Base-by-base conservation (phyloP, 1,140 invertebrate genomes). In the Drosophila miranda region DNA sequence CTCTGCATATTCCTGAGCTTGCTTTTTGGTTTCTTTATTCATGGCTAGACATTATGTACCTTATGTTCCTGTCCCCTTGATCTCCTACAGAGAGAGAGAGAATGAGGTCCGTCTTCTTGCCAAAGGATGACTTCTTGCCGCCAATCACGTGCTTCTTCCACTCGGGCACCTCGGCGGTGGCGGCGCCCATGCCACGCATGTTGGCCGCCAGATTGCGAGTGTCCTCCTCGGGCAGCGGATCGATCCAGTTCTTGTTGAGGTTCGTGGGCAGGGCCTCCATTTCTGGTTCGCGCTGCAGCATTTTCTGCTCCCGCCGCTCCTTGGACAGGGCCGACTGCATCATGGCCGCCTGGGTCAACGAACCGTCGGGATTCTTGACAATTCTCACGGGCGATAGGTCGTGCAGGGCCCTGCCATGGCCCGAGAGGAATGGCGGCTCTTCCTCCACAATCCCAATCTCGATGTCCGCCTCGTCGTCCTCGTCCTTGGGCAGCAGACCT, bases 361-460 rank as follows among this genome's bases (percentile, higher is more conserved):
- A 86, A 0, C 99, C 99, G 92, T 99, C 98, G 8, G 99, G 99
- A 93, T 99, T 99, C 92, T 99, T 99, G 0, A 99, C 98, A 77
- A 99, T 99, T 83, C 99, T 94, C 4, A 96, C 95, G 2, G 99
- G 99, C 80, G 97, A 98, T 0, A 99, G 92, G 89, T 99, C 98
- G 64, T 98, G 95, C 1, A 98, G 89, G 0, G 97, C 95, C 76
- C 97, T 91, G 0, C 97, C 97, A 90, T 98, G 97, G 0, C 97
- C 97, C 60, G 96, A 94, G 0, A 99, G 92, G 91, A 99, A 99
- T 2, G 98, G 96, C 0, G 99, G 97, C 89, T 99, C 98, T 59
- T 99, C 99, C 92, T 99, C 99, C 0, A 99, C 98, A 41, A 99
- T 92, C 92, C 99, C 99, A 66, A 99, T 99, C 92, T 99, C 99